Percentiles rank a stretch among this genome's conserved stretches.
phyloP scores from a whole-genome alignment of 2,888 invertebrate genomes.

The Tipula helvola region DNA sequence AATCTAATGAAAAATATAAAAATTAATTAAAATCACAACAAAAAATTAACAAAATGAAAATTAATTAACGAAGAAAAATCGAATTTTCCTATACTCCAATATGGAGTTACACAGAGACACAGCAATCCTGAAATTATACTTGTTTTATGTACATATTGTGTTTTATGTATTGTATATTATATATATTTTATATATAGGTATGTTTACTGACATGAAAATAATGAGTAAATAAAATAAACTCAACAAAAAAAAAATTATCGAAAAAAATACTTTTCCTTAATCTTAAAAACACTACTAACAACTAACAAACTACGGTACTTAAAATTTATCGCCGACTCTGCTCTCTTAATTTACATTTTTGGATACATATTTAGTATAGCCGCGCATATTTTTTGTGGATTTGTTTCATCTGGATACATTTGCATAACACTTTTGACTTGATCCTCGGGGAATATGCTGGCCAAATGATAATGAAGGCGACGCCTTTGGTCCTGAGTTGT shows the following conservation, averaged over 20 bases:
- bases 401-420: constrained; percentile 75
- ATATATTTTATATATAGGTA: neutral
- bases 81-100: constrained; percentile 17
- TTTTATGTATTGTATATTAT: neutral
- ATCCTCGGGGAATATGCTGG: constrained; percentile 83
- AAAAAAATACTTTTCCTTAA: neutral
- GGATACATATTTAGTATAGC: constrained; percentile 67
- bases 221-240: neutral
- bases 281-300: neutral
- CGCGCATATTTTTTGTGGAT: constrained; percentile 81
- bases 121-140: neutral
- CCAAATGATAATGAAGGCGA: constrained; percentile 73
- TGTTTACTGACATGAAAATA: neutral
- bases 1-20: neutral
- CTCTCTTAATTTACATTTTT: constrained; percentile 32
- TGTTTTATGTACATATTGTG: neutral
- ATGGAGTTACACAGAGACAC: constrained; percentile 16
- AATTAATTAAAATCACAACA: neutral
- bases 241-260: neutral
- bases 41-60: neutral
- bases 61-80: neutral
- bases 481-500: constrained; percentile 49
- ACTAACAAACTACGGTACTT: neutral
- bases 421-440: constrained; percentile 84
- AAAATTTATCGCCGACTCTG: neutral